Base-by-base conservation (phyloP, 1,140 invertebrate genomes). In the Zaprionus davidi region DNA sequence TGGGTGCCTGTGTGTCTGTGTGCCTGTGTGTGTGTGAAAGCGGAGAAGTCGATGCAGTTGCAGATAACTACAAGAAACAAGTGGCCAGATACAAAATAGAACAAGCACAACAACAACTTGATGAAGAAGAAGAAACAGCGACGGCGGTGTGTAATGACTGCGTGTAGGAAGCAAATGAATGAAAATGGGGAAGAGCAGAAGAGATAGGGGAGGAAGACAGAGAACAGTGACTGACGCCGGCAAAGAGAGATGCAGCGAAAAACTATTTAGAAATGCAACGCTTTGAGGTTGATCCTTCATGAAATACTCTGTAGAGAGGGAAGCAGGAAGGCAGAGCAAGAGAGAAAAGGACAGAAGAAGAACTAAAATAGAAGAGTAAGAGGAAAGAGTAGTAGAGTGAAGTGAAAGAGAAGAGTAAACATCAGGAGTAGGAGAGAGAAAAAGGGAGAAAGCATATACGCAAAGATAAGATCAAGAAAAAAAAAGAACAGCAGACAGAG, bases 1-100 rank as follows among this genome's bases (percentile, higher is more conserved):
- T n/a, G 2, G 7, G 5, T 44, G 12, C 13, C 11, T 12, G 41
- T 44, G 6, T 44, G n/a, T 20, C n/a, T n/a, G n/a, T 44, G n/a
- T 22, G 22, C 20, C 1, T 22, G 22, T 44, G n/a, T 44, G 41
- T 46, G 70, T 74, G 70, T 68, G 84, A 86, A 86, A 88, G 84
- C 78, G 72, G 73, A 76, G 74, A 51, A 60, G 69, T 53, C 34
- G 73, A 55, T 60, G 56, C 62, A 66, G 57, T 72, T 72, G 63
- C 38, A 76, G 70, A 72, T 71, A 71, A 71, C 68, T 71, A 66
- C 81, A 84, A 80, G 81, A 88, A 84, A 81, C 83, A 88, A 88
- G 84, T 88, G 81, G 83, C 86, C 69, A 87, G 80, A 87, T 84
- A 87, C 78, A 88, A 87, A 87, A 86, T 87, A 88, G 83, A 87